Base-by-base conservation (phyloP, 2,888 invertebrate genomes). In the Agrochola circellaris region DNA sequence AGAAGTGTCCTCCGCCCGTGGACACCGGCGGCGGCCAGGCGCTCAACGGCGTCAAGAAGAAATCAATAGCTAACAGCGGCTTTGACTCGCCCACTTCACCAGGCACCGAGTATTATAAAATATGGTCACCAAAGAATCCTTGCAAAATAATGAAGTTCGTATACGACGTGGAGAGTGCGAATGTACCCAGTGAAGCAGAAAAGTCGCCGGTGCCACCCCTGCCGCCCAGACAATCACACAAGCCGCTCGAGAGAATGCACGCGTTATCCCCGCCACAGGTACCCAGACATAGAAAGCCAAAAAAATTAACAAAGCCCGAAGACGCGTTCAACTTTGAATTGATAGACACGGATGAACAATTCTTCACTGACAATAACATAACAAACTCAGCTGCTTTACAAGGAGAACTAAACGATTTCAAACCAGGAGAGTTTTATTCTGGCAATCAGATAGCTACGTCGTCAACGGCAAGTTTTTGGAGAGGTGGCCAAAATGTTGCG, bases 321-420 rank as follows among this genome's bases (percentile, higher is more conserved):
- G 98, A 98, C 92, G 97, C 98, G 67, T 98, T 98, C 92, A 98
- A 98, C 86, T 98, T 98, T 92, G 98, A 98, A 93, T 97, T 98
- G 77, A 98, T 98, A 81, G 98, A 98, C 90, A 98, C 98, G 20
- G 98, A 98, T 91, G 98, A 98, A 91, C 97, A 97, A 83, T 96
- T 96, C 89, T 96, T 96, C 88, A 96, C 96, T 3, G 97, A 97
- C 84, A 96, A 96, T 86, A 95, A 96, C 83, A 96, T 96, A 79
- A 93, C 94, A n/a, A 96, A 95, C 85, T 96, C 96, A 45, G 94
- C 95, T 48, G 93, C 90, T 42, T 90, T 96, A 65, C 95, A 96
- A 82, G 93, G 93, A 48, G 94, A 94, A 65, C 90, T 96, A 65
- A 95, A 95, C 67, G 96, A 97, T 84, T 97, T 97, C 83, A 95